phyloP scores from a whole-genome alignment of 1,140 invertebrate species.

The Drosophila busckii region DNA sequence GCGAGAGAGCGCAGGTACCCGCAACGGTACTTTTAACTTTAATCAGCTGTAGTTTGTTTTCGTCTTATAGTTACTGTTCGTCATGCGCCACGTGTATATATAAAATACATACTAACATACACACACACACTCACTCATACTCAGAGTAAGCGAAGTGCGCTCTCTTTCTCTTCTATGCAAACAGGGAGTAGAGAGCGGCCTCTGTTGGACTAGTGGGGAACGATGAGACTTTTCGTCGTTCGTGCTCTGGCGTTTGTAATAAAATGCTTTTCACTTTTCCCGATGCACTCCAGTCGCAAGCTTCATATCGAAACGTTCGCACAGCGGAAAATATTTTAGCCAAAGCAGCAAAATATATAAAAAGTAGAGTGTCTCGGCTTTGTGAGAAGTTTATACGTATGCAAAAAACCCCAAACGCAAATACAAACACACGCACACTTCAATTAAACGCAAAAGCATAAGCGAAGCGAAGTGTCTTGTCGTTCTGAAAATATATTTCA shows the following conservation, averaged over 20 bases:
- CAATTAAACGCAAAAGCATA: too few relatives aligned
- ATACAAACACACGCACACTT: too few relatives aligned
- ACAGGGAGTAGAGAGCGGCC: too few relatives aligned
- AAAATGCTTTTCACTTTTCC: slow-evolving; percentile 79
- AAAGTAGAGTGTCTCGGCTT: too few relatives aligned
- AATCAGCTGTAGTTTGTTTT: slow-evolving; percentile 75
- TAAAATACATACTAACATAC: not conserved
- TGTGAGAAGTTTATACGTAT: too few relatives aligned
- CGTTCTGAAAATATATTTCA: too few relatives aligned
- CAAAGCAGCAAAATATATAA: too few relatives aligned
- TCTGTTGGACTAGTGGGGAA: too few relatives aligned
- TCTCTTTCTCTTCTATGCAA: slow-evolving; percentile 21
- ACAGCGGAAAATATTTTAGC: too few relatives aligned
- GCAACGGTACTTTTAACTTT: slow-evolving; percentile 29
- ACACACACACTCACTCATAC: not conserved
- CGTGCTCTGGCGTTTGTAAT: slow-evolving; percentile 40
- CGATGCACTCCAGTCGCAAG: slow-evolving; percentile 72
- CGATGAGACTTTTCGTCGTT: slow-evolving; percentile 58
- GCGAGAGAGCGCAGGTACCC: not conserved
- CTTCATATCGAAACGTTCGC: slow-evolving; percentile 71
- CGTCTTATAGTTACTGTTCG: slow-evolving; percentile 42
- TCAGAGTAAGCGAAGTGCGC: slow-evolving; percentile 31
- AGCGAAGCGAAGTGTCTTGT: too few relatives aligned
- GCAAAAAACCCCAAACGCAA: too few relatives aligned
- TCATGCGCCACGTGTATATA: slow-evolving; percentile 15